Evolutionary conservation across 2,797 vertebrate species (phyloP).

Genomic region (Parauchenoglanis ngamensis): DNA sequence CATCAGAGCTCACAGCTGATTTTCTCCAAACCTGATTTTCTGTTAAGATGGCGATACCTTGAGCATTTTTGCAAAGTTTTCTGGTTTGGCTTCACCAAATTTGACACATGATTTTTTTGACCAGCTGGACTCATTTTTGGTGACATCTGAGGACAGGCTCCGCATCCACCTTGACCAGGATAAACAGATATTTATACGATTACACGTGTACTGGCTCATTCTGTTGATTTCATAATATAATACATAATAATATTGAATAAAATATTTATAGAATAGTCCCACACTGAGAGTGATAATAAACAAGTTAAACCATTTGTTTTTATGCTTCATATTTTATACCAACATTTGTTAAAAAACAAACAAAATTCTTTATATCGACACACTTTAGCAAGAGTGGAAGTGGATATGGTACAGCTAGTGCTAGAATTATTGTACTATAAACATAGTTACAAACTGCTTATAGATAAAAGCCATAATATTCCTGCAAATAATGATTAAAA

Average conservation of each 20-base stretch:
- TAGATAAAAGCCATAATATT: background rate
- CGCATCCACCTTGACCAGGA: too few relatives aligned
- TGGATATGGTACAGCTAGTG: background rate
- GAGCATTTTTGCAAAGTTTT: too few relatives aligned
- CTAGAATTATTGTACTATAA: background rate
- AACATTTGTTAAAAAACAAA: background rate
- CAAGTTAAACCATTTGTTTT: background rate
- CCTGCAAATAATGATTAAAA: background rate
- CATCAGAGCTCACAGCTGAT: too few relatives aligned
- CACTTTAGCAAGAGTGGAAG: background rate
- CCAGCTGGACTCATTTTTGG: background rate
- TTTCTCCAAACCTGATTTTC: too few relatives aligned
- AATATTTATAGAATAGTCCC: background rate
- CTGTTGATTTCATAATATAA: background rate
- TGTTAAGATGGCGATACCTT: too few relatives aligned
- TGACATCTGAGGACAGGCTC: too few relatives aligned
- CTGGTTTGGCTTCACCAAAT: too few relatives aligned
- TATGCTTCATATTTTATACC: background rate
- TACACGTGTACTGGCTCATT: too few relatives aligned
- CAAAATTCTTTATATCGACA: background rate
- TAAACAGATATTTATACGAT: too few relatives aligned
- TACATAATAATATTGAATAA: background rate
- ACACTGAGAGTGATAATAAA: background rate
- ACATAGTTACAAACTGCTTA: background rate
- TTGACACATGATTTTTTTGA: too few relatives aligned